Conservation (phyloP, 2,888 invertebrate genomes). For the Euplexia lucipara region DNA sequence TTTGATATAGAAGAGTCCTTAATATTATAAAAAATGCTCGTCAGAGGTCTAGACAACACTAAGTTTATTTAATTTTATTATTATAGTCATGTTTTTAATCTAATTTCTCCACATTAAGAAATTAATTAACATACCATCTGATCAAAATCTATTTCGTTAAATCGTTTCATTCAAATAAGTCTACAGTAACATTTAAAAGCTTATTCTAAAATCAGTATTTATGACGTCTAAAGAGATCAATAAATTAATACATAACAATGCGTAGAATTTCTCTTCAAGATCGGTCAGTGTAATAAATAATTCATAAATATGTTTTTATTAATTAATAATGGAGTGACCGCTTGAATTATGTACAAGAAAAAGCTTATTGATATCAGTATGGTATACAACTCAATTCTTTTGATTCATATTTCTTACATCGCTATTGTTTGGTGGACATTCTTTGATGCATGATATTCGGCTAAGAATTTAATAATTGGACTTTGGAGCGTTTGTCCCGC, state of each 20-base stretch:
- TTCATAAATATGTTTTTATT: slow-evolving; percentile 85
- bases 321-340: slow-evolving; percentile 82
- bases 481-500: slow-evolving; percentile 74
- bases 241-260: slow-evolving; percentile 83
- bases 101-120: slow-evolving; percentile 29
- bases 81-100: slow-evolving; percentile 13
- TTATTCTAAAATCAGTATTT: slow-evolving; percentile 69
- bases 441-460: slow-evolving; percentile 73
- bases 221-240: slow-evolving; percentile 74
- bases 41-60: slow-evolving; percentile 49
- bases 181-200: slow-evolving; percentile 45
- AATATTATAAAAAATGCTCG: slow-evolving; percentile 54
- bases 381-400: slow-evolving; percentile 81
- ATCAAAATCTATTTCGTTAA: slow-evolving; percentile 28
- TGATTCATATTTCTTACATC: slow-evolving; percentile 83
- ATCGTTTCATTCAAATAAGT: slow-evolving; percentile 41
- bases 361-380: slow-evolving; percentile 63
- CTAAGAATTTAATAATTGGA: slow-evolving; percentile 86
- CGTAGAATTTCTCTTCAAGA: slow-evolving; percentile 70
- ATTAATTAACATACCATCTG: slow-evolving; percentile 30
- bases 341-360: slow-evolving; percentile 72
- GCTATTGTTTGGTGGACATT: slow-evolving; percentile 81
- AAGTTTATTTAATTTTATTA: slow-evolving; percentile 42
- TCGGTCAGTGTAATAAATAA: slow-evolving; percentile 79
- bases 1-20: slow-evolving; percentile 62